Evolutionary conservation across 2,797 vertebrate genomes (phyloP), one percentile per base, ranked within the genome.

Genomic region (Propithecus deckenii): DNA sequence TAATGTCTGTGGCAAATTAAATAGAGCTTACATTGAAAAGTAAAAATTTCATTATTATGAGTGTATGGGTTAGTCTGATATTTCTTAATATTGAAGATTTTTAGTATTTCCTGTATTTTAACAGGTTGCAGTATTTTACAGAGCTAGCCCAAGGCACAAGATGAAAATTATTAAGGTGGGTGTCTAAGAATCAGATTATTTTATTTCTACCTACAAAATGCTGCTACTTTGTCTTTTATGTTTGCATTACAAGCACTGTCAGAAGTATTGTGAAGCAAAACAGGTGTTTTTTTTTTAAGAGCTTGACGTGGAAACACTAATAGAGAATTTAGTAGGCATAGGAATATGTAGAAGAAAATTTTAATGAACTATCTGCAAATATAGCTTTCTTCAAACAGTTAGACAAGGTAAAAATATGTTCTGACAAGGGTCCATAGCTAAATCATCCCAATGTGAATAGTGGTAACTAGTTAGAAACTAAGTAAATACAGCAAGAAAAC

Each of bases 101-200:
- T 97, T 91, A 79, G 74, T 75, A 2, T 92, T 4, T 92, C 43
- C 35, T 94, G 0, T 96, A 57, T 92, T 97, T 98, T 95, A 93
- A 79, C 98, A 99, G 99, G 98, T 99, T 23, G 98, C 99, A 0
- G 99, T 99, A 32, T 99, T 99, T 98, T 99, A 99, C 98, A 99
- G 99, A 98, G 99, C 99, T 95, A 99, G 99, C 96, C 99, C 99
- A 2, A 98, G 99, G 91, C 99, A 99, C 98, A 99, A 99, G 97
- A 98, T 99, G 98, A 99, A 99, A 98, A 99, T 99, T 76, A 99
- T 99, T 93, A 99, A 99, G 99, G 99, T 99, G 98, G 2, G 98
- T 98, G 55, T 86, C 84, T n/a, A 65, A 86, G 63, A 97, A 81
- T 86, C 59, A 89, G 18, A 48, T 65, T 74, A 52, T 88, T 85